Percentiles rank a stretch among this genome's conserved stretches.
phyloP scores from a whole-genome alignment of 2,113 vertebrate genomes.

The Oncorhynchus nerka region DNA sequence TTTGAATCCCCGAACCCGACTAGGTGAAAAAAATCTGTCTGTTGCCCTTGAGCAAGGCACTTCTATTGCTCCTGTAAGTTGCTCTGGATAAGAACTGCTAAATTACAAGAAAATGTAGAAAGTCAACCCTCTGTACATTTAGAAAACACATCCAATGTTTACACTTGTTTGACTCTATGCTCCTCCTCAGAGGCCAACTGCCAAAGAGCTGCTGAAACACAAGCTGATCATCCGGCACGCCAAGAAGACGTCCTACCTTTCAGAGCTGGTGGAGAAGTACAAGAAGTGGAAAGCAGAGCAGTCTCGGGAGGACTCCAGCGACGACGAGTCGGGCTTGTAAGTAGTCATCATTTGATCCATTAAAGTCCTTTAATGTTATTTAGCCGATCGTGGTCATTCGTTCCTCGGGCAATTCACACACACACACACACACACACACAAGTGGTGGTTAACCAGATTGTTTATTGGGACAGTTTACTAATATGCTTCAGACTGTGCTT shows the following conservation, averaged over 20 bases:
- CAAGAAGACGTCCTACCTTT: constrained; percentile 93
- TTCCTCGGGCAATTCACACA: neutral
- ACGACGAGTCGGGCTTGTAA: constrained; percentile 88
- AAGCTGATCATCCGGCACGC: constrained; percentile 90
- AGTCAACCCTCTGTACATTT: neutral
- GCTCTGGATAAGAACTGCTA: too few species aligned
- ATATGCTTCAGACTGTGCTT: neutral
- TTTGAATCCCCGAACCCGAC: too few species aligned
- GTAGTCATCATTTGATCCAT: constrained; percentile 38
- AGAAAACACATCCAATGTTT: neutral
- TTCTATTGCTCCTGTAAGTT: too few species aligned
- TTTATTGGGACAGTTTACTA: neutral
- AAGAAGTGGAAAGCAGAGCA: constrained; percentile 93
- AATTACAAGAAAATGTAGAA: too few species aligned
- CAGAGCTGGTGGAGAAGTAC: constrained; percentile 93
- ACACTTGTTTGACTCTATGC: neutral
- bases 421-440: neutral
- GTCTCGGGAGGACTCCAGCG: constrained; percentile 85
- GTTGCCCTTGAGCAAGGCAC: too few species aligned
- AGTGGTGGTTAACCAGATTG: neutral
- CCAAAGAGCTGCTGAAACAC: constrained; percentile 95
- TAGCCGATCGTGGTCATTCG: neutral
- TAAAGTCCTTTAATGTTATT: neutral
- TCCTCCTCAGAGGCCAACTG: constrained; percentile 85
- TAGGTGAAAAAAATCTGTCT: too few species aligned